Evolutionary conservation across 2,113 vertebrate species (phyloP), one percentile per base, ranked within the genome.

Genomic region (Sceloporus undulatus): DNA sequence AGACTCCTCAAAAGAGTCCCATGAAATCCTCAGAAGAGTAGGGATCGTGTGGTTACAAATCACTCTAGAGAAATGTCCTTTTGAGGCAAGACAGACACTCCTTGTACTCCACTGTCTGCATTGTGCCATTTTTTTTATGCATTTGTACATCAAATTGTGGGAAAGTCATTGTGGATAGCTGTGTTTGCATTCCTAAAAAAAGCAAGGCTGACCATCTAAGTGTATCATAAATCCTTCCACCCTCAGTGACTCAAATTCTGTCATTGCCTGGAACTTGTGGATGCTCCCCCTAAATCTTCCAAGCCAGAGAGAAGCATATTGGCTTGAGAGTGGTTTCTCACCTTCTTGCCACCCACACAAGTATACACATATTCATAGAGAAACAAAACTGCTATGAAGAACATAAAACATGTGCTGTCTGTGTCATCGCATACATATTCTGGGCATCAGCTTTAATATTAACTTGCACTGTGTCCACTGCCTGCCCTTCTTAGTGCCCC

Each of bases 1-100:
- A 38, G 70, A 77, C 73, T 71, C 52, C 85, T 82, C 85, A 89
- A 87, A 82, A 56, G 76, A 59, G 38, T 85, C 89, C 59, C 9
- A 82, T 91, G 48, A 62, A 65, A 83, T 71, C 78, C 56, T 0
- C 0, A 18, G 18, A 16, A 3, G 16, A 4, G 85, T 25, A 23
- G 62, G 62, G 10, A 4, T 25, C 2, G 18, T 48, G 48, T 54
- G 48, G 40, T 40, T 71, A 18, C 66, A 27, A 65, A 38, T 34
- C 70, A 34, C 62, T 77, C 29, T 5, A 29, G 29, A 85, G 34
- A 42, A 62, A 71, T 23, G 7, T 62, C 79, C 11, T 29, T 71
- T 42, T 74, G 27, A 9, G 40, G 40, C 54, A 21, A 6, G 10
- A 34, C 18, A 1, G 52, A 10, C n/a, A 40, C 34, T 56, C 1